A percentile compares a stretch with the other conserved stretches of the same genome.
Conservation (phyloP, 2,113 vertebrate genomes). For the Colossoma macropomum region DNA sequence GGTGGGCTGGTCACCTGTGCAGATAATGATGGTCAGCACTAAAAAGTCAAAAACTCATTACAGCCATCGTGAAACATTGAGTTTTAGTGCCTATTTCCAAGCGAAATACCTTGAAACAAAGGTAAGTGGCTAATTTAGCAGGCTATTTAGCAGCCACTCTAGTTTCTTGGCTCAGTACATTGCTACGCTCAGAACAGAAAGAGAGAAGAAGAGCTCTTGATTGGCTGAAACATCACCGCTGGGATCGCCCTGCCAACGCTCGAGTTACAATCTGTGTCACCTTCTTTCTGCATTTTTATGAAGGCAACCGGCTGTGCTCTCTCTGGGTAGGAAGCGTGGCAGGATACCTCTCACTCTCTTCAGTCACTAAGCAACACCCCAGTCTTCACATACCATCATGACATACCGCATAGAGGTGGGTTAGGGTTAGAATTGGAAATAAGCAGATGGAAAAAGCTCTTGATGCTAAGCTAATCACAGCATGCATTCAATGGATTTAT, state of each 20-base stretch:
- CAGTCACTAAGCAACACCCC: slow-evolving; percentile 22
- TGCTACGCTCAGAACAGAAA: not conserved
- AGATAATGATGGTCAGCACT: not conserved
- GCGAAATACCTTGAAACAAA: slow-evolving; percentile 9
- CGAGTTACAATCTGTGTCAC: not conserved
- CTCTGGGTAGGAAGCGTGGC: not conserved
- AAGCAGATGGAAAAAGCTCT: not conserved
- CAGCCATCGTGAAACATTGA: not conserved
- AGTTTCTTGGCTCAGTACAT: not conserved
- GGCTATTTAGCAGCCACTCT: not conserved
- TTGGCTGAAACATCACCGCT: not conserved
- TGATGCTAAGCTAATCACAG: not conserved
- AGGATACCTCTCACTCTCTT: slow-evolving; percentile 1
- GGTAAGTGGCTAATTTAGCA: not conserved
- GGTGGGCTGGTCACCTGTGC: not conserved
- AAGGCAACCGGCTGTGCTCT: not conserved
- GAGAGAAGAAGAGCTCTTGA: not conserved
- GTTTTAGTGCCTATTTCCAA: not conserved
- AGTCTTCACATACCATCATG: not conserved
- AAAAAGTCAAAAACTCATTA: not conserved
- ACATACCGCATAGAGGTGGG: not conserved
- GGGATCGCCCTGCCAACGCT: not conserved
- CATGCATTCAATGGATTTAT: not conserved
- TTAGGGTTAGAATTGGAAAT: slow-evolving; percentile 2
- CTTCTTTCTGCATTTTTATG: slow-evolving; percentile 11